Conservation (phyloP, 2,888 invertebrate genomes). For the Agrochola lota region DNA sequence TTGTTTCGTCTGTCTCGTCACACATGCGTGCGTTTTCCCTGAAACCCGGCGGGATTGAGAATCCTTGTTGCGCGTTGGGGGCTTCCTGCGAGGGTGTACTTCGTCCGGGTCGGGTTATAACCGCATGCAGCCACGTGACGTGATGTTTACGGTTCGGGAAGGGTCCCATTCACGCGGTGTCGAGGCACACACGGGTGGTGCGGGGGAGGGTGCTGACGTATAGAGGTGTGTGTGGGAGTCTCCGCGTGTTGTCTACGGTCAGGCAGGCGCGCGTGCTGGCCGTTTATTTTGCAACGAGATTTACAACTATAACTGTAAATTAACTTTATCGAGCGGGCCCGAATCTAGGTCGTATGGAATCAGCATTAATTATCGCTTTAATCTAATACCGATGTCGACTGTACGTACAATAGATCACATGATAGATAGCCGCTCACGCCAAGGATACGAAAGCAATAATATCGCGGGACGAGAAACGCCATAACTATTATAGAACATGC, state of each 20-base stretch:
- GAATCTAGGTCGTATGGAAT: conserved; percentile 90
- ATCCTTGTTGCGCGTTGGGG: conserved; percentile 60
- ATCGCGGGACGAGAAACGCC: conserved; percentile 77
- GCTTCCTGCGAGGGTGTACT: conserved; percentile 59
- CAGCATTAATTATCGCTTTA: conserved; percentile 90
- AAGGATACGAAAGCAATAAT: conserved; percentile 87
- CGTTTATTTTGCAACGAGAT: conserved; percentile 90
- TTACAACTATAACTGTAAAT: conserved; percentile 90
- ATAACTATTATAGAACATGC: conserved; percentile 77
- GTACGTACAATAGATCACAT: conserved; percentile 90
- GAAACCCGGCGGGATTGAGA: conserved; percentile 71
- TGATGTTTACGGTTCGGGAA: conserved; percentile 76
- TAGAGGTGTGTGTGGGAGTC: conserved; percentile 84
- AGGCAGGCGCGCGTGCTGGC: conserved; percentile 85
- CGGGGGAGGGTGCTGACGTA: conserved; percentile 65
- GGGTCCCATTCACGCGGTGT: conserved; percentile 80
- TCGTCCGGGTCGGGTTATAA: conserved; percentile 74
- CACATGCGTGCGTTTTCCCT: conserved; percentile 81
- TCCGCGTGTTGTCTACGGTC: conserved; percentile 87
- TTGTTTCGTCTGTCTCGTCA: conserved; percentile 79
- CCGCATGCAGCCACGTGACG: conserved; percentile 77
- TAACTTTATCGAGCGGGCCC: conserved; percentile 89
- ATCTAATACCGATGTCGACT: conserved; percentile 89
- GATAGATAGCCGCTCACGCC: conserved; percentile 88
- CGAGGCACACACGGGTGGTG: conserved; percentile 65